phyloP scores from a whole-genome alignment of 2,113 vertebrate species.

The Chaetorhynchus papuensis region DNA sequence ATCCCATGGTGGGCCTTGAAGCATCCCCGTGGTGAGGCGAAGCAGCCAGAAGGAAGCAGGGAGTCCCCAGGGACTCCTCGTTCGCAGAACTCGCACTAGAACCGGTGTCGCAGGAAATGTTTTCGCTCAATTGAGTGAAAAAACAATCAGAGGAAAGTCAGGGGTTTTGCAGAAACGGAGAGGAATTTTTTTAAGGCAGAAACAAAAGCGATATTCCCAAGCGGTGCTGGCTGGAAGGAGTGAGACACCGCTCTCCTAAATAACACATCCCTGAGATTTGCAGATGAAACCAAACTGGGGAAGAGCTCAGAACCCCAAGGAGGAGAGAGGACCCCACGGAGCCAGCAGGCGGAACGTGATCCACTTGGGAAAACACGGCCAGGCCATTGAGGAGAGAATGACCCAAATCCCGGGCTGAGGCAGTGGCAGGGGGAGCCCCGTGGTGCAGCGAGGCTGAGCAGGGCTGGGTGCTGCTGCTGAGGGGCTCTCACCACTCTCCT shows the following conservation, averaged over 20 bases:
- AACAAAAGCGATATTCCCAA: background rate
- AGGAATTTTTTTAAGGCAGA: background rate
- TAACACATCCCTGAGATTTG: background rate
- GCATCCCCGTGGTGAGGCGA: background rate
- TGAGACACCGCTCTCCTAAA: background rate
- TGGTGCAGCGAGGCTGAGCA: background rate
- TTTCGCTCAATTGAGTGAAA: background rate
- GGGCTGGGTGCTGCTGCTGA: background rate
- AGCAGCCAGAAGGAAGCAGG: background rate
- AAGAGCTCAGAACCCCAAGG: background rate
- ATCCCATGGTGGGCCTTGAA: background rate
- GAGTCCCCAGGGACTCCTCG: background rate
- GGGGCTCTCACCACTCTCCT: background rate
- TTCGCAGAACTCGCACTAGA: background rate
- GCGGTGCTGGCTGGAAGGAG: background rate
- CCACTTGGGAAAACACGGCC: background rate
- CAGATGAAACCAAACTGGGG: background rate
- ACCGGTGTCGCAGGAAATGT: background rate
- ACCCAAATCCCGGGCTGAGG: background rate
- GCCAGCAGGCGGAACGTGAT: background rate
- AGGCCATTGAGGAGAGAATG: background rate
- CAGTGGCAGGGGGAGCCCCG: background rate
- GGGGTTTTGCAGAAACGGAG: background rate
- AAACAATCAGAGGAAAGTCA: background rate
- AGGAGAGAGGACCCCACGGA: background rate